These are phyloP conservation scores for Zoanthus sociatus DNA, from an alignment of 92 coral and sea anemone species.

Conservation along the genomic window DNA sequence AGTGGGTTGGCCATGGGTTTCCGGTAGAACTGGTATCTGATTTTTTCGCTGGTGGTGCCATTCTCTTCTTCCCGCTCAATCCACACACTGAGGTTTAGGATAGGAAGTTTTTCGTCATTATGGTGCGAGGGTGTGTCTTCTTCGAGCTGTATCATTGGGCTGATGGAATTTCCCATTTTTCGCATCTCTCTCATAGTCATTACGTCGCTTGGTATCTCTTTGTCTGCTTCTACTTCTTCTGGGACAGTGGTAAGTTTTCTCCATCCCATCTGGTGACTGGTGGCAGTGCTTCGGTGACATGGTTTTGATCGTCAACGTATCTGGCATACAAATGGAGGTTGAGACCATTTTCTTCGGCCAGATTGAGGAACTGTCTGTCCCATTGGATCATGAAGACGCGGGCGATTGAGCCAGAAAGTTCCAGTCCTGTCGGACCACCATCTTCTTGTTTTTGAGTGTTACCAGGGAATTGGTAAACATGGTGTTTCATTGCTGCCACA, in stretches of 20 bases:
- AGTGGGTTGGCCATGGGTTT: not conserved
- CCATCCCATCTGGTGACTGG: conserved; percentile 23
- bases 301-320: conserved; percentile 43
- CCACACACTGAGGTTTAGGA: conserved; percentile 20
- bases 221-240: conserved; percentile 15
- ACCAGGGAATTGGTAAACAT: conserved; percentile 35
- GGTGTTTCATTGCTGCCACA: conserved; percentile 42
- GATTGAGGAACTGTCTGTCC: conserved; percentile 40
- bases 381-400: conserved; percentile 41
- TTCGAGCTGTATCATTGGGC: not conserved
- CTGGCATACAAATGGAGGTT: conserved; percentile 23
- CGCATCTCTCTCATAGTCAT: not conserved
- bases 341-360: conserved; percentile 22
- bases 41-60: not conserved
- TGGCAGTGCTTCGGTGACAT: not conserved
- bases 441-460: conserved; percentile 13
- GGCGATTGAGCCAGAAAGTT: conserved; percentile 49
- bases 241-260: not conserved
- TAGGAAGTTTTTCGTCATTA: not conserved
- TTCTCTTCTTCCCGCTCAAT: not conserved
- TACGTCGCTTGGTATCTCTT: not conserved
- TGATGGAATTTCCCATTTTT: conserved; percentile 3
- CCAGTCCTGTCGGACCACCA: conserved; percentile 47
- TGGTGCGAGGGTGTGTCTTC: conserved; percentile 10
- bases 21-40: not conserved